Evolutionary conservation across 2,888 invertebrate species (phyloP).

Genomic region (Eugnorisma glareosa): DNA sequence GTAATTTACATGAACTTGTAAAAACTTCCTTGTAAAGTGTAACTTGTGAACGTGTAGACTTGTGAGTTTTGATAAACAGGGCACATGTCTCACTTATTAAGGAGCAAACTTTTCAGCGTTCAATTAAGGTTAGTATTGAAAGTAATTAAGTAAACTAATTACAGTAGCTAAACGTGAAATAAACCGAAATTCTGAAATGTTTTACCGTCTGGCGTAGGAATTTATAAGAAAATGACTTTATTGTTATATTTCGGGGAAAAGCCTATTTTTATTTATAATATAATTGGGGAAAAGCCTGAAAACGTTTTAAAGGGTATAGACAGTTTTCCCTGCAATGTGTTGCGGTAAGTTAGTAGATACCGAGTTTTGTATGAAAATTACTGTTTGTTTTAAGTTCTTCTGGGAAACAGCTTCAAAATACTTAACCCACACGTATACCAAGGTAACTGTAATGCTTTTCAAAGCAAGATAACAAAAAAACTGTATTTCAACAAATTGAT

Average conservation of each 20-base stretch:
- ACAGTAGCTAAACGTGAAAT: neutral
- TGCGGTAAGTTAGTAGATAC: neutral
- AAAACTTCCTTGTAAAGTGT: no score
- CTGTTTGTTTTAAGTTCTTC: neutral
- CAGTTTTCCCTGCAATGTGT: neutral
- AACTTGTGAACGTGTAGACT: no score
- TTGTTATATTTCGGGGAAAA: neutral
- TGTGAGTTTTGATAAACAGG: no score
- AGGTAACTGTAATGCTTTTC: neutral
- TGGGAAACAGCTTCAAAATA: neutral
- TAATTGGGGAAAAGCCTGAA: neutral
- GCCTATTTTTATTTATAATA: no score
- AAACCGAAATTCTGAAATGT: neutral
- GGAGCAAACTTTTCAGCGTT: neutral
- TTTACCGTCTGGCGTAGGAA: neutral
- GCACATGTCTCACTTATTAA: slow-evolving; percentile 1
- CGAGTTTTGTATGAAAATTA: neutral
- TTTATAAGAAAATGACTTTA: neutral
- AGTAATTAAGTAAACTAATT: neutral
- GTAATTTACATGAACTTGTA: no score
- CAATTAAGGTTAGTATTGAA: neutral
- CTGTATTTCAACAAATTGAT: neutral
- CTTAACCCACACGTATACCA: neutral
- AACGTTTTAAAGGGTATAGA: neutral
- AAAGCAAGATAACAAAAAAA: neutral